Evolutionary conservation across 35 echinoderm and acorn worm genomes (phyloP).

Genomic region (Apostichopus parvimensis): DNA sequence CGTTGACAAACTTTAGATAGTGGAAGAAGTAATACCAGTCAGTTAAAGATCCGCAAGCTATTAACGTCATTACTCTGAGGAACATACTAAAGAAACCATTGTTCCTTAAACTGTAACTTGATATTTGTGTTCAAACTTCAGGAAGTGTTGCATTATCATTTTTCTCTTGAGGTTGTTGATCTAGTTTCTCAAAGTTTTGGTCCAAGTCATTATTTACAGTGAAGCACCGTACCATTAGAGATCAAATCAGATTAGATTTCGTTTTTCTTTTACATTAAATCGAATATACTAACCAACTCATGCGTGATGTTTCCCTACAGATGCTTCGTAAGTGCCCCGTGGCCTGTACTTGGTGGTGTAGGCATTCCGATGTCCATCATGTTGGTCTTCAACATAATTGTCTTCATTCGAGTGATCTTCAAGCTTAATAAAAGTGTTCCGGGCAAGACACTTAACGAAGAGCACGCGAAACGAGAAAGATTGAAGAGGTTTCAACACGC

Average conservation of each 20-base stretch:
- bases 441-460: not conserved
- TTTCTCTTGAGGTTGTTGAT: not conserved
- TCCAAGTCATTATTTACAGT: not conserved
- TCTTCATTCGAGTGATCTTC: not conserved
- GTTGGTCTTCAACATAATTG: slow-evolving; percentile 13
- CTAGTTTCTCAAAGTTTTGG: not conserved
- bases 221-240: not conserved
- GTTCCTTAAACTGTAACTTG: too few species aligned
- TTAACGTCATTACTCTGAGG: too few species aligned
- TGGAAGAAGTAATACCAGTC: too few species aligned
- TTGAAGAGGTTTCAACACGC: slow-evolving; percentile 34
- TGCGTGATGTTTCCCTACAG: not conserved
- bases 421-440: slow-evolving; percentile 24
- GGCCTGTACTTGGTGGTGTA: slow-evolving; percentile 23
- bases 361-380: not conserved
- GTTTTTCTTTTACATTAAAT: not conserved
- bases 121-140: too few species aligned
- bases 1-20: too few species aligned
- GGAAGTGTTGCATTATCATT: too few species aligned
- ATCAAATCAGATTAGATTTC: not conserved
- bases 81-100: too few species aligned
- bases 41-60: too few species aligned
- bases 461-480: not conserved
- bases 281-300: too few species aligned
- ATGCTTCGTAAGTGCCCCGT: slow-evolving; percentile 26